Evolutionary conservation across 2,888 invertebrate species (phyloP), one percentile per base, ranked within the genome.

Genomic region (Nomada ferruginata): DNA sequence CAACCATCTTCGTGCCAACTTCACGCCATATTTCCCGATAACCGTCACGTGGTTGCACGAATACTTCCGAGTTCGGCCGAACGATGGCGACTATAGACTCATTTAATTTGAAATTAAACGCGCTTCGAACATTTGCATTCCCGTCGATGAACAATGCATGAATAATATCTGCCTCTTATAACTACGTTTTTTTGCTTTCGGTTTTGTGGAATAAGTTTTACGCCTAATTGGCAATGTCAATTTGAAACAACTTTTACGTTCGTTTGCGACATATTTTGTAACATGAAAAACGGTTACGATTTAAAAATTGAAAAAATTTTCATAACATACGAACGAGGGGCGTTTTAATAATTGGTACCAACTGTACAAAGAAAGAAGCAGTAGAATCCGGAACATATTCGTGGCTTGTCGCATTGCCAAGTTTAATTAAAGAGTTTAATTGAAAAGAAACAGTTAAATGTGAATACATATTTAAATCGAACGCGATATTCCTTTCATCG

Each of bases 11-110:
- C 85, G 80, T 87, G 76, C 83, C 86, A 84, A 88, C 80, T 85
- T 91, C 89, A 91, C 87, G 89, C 91, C 91, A 91, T 89, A 79
- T 91, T 90, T 89, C 80, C 69, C 85, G 77, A 77, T 69, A 61
- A 36, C 42, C 9, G 61, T 89, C 89, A 89, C 85, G 83, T 84
- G 86, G 85, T 57, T 47, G 42, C n/a, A 61, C 86, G 86, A 68
- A 44, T 36, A 18, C 9, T 15, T 7, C 71, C 88, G 86, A 84
- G 18, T 59, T 29, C n/a, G 18, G 55, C 79, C 86, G 87, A 84
- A 55, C 29, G 20, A 18, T 42, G 29, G 4, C 66, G 60, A 52
- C 23, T 59, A 53, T 11, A n/a, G 10, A n/a, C 36, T 55, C 50
- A 20, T 76, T 70, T 52, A 26, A 70, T 69, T 75, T 65, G n/a